phyloP scores from a whole-genome alignment of 2,888 invertebrate genomes.

The Ichneumoninae sp. region DNA sequence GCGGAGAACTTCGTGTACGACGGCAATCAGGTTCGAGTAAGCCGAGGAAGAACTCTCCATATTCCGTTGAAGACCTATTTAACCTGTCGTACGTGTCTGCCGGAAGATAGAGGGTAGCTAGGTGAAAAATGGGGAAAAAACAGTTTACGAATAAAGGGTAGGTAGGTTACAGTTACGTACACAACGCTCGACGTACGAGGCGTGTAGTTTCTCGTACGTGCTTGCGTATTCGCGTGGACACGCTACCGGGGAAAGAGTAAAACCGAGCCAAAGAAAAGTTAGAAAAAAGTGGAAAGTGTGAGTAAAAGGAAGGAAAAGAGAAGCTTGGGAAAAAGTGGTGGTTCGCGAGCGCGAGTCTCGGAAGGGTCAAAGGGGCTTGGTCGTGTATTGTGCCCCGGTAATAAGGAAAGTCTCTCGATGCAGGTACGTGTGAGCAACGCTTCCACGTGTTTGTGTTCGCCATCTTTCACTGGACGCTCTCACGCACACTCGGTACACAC shows the following conservation, averaged over 20 bases:
- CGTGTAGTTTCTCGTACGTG: constrained; percentile 56
- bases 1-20: not conserved
- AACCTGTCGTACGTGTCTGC: constrained; percentile 58
- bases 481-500: constrained; percentile 18
- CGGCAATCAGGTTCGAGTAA: constrained; percentile 36
- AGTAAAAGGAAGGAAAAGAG: constrained; percentile 3
- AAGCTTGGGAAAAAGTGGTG: constrained; percentile 12
- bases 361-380: constrained; percentile 59
- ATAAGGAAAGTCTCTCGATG: constrained; percentile 57
- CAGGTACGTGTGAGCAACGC: constrained; percentile 8
- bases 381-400: constrained; percentile 64
- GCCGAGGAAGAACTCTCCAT: constrained; percentile 51
- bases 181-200: constrained; percentile 37
- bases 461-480: constrained; percentile 25
- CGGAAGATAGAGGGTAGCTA: constrained; percentile 40
- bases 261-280: constrained; percentile 40
- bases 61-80: constrained; percentile 67
- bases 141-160: constrained; percentile 26
- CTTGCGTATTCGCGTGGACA: constrained; percentile 35
- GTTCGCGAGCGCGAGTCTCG: constrained; percentile 25
- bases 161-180: constrained; percentile 41
- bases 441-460: not conserved
- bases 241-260: constrained; percentile 5
- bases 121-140: constrained; percentile 38
- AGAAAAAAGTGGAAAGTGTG: constrained; percentile 41